Evolutionary conservation across 2,113 vertebrate species (phyloP).

Genomic region (Diadophis punctatus): DNA sequence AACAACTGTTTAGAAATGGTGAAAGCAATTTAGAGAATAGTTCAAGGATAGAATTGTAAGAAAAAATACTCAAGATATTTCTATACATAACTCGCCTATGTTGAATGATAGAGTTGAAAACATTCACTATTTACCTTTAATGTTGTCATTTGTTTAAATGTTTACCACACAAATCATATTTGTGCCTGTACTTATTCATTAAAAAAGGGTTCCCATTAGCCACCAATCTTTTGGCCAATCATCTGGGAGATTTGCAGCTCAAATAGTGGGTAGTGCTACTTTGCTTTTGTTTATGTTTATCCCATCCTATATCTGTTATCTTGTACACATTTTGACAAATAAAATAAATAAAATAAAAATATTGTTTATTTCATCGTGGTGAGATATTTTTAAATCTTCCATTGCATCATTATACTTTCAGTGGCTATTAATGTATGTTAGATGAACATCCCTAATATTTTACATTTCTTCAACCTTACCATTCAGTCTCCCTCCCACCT

Average conservation of each 20-base stretch:
- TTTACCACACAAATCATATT: not conserved
- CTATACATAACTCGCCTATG: not conserved
- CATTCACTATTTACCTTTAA: not conserved
- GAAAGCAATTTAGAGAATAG: not conserved
- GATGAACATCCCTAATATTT: not conserved
- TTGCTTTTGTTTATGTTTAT: too few species aligned
- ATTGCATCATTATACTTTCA: not conserved
- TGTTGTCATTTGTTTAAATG: not conserved
- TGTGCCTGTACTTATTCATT: not conserved
- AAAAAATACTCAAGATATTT: not conserved
- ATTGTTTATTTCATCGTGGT: not conserved
- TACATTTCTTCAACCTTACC: not conserved
- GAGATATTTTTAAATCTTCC: not conserved
- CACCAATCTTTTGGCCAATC: not conserved
- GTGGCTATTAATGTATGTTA: not conserved
- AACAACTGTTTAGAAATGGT: not conserved
- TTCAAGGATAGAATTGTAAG: not conserved
- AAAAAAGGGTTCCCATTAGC: not conserved
- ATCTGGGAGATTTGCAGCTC: not conserved
- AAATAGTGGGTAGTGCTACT: not conserved
- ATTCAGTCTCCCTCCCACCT: not conserved
- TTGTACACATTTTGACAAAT: too few species aligned
- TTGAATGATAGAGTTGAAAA: not conserved
- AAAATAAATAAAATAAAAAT: too few species aligned
- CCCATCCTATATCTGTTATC: too few species aligned